Evolutionary conservation across 2,797 vertebrate genomes (phyloP).

Genomic region (Takifugu rubripes): DNA sequence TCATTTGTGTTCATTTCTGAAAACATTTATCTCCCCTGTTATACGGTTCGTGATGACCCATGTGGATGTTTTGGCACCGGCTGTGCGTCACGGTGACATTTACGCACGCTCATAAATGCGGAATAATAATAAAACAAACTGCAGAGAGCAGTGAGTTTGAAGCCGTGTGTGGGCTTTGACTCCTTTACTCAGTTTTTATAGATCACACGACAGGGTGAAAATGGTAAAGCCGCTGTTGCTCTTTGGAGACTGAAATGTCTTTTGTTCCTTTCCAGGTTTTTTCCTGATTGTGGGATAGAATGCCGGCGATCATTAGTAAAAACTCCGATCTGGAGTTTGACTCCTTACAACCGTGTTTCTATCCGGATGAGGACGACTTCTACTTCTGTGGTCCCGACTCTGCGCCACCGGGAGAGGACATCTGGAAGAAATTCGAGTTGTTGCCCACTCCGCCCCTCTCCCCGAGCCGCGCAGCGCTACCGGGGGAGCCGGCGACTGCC

Average conservation of each 20-base stretch:
- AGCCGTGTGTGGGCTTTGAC: conserved; percentile 62
- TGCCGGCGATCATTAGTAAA: conserved; percentile 92
- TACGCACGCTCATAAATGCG: conserved; percentile 56
- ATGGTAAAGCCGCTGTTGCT: neutral
- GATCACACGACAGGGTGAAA: too few relatives aligned
- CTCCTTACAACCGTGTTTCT: conserved; percentile 97
- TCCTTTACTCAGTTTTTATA: conserved; percentile 20
- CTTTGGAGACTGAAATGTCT: conserved; percentile 33
- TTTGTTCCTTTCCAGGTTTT: conserved; percentile 55
- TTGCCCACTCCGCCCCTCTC: conserved; percentile 92
- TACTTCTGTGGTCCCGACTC: conserved; percentile 94
- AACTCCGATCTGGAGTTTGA: conserved; percentile 96
- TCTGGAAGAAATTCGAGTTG: conserved; percentile 99
- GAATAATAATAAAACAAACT: conserved; percentile 28
- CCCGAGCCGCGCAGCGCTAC: conserved; percentile 87
- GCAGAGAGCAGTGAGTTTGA: conserved; percentile 32
- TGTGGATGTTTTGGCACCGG: too few relatives aligned
- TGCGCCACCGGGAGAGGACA: conserved; percentile 96
- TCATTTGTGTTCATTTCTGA: conserved; percentile 15
- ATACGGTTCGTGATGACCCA: too few relatives aligned
- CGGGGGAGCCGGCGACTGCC: conserved; percentile 78
- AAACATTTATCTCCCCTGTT: conserved; percentile 3
- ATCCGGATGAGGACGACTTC: conserved; percentile 98
- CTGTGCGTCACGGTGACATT: conserved; percentile 52
- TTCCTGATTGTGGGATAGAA: conserved; percentile 66